Evolutionary conservation across 2,888 invertebrate species (phyloP).

Genomic region (Prenolepis imparis): DNA sequence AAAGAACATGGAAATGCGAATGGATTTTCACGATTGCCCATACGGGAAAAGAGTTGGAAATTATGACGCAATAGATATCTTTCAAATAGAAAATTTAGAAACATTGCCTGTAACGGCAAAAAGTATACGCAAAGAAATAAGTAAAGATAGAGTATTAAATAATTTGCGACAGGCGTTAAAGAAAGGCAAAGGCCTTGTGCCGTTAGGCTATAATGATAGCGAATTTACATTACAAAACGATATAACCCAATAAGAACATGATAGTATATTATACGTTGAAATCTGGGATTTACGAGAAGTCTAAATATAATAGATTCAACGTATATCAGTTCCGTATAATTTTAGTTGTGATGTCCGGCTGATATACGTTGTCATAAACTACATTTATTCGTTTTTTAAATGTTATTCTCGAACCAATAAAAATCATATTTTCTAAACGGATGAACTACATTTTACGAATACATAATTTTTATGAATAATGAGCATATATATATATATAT

Average conservation of each 20-base stretch:
- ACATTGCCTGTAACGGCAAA: not conserved
- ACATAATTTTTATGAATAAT: not conserved
- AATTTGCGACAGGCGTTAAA: not conserved
- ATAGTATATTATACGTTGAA: not conserved
- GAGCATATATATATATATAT: too few relatives aligned
- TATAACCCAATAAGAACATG: not conserved
- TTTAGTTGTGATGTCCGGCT: not conserved
- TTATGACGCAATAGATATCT: not conserved
- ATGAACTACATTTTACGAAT: not conserved
- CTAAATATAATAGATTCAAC: slow-evolving; percentile 9
- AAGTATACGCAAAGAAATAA: not conserved
- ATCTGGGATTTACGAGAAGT: not conserved
- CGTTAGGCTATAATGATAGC: not conserved
- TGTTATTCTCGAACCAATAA: not conserved
- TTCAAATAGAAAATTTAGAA: not conserved
- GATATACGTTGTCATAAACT: not conserved
- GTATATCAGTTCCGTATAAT: slow-evolving; percentile 6
- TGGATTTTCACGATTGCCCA: slow-evolving; percentile 22
- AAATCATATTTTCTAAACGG: not conserved
- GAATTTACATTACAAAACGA: not conserved
- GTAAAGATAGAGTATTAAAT: not conserved
- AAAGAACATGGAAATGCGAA: slow-evolving; percentile 25
- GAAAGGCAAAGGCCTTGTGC: not conserved
- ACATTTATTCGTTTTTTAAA: not conserved
- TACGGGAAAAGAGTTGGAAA: not conserved